Conservation (phyloP, 2,113 vertebrate genomes). For the Gorsachius goisagi region DNA sequence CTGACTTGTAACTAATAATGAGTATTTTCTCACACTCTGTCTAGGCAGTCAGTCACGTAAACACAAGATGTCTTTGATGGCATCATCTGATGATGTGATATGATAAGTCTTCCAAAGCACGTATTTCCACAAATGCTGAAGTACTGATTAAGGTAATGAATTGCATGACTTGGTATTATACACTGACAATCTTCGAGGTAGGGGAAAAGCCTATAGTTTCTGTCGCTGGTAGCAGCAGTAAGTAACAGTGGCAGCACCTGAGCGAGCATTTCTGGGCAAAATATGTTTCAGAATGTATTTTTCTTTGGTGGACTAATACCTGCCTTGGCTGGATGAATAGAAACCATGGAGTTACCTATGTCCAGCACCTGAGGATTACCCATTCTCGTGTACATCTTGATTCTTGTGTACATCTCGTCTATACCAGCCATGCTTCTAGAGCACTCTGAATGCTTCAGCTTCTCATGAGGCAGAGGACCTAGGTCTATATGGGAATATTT, state of each 20-base stretch:
- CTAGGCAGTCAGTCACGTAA: constrained; percentile 25
- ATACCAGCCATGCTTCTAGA: background rate
- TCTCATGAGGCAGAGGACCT: background rate
- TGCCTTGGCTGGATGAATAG: background rate
- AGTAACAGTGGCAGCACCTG: background rate
- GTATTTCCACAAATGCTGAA: background rate
- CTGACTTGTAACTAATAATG: background rate
- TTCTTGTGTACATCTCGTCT: background rate
- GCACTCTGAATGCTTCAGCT: background rate
- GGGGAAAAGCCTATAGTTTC: background rate
- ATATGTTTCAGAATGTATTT: background rate
- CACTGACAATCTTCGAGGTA: background rate
- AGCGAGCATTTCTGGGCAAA: background rate
- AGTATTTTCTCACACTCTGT: constrained; percentile 15
- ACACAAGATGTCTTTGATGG: constrained; percentile 30
- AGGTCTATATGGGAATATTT: background rate
- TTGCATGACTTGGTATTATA: background rate
- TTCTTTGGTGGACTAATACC: background rate
- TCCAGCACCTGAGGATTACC: background rate
- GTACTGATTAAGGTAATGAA: background rate
- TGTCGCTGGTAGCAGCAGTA: background rate
- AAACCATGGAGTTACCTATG: background rate
- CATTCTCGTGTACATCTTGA: no score
- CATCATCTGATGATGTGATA: constrained; percentile 23
- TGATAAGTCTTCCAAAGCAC: background rate